Evolutionary conservation across 2,888 invertebrate species (phyloP), one percentile per base, ranked within the genome.

Genomic region (Dynastes hyllus): DNA sequence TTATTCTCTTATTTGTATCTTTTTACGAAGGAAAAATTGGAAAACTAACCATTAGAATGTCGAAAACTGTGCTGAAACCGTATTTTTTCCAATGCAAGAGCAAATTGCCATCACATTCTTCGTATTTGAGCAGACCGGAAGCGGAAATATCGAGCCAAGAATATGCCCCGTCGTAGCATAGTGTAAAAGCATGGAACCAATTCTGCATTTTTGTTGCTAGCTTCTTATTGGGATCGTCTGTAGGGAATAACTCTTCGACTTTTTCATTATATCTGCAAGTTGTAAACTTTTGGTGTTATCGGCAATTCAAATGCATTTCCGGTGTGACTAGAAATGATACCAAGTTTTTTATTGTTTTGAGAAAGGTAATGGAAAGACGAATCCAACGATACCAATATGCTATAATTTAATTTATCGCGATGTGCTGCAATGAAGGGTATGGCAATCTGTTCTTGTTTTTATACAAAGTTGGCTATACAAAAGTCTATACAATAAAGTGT

Each of bases 31-130:
- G 32, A 37, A 37, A 37, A 45, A 45, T 11, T 13, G 13, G 4
- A 69, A 69, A 58, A 78, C 61, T 37, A 58, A 94, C 95, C 92
- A 93, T 90, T 80, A 96, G 89, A 66, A 95, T 85, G 83, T 94
- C 91, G 69, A 96, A 88, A 79, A 96, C 89, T 1, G 90, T 93
- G 81, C 90, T 91, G 85, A 92, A 96, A 1, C 95, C 95, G 80
- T 90, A 92, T 76, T 92, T 91, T 83, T 93, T 94, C 96, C 95
- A 97, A 84, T 94, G 92, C 2, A 94, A 89, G 83, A 93, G 87
- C 16, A 89, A 88, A 85, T 95, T 93, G 0, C 96, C 96, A 8
- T 93, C 92, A 85, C 95, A 95, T 0, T 89, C 88, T 91, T 92
- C 90, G 85, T 93, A 94, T 81, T 93, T 92, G 1, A 90, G 87